Base-by-base conservation (phyloP, 1,140 invertebrate genomes). In the Lineus longissimus region DNA sequence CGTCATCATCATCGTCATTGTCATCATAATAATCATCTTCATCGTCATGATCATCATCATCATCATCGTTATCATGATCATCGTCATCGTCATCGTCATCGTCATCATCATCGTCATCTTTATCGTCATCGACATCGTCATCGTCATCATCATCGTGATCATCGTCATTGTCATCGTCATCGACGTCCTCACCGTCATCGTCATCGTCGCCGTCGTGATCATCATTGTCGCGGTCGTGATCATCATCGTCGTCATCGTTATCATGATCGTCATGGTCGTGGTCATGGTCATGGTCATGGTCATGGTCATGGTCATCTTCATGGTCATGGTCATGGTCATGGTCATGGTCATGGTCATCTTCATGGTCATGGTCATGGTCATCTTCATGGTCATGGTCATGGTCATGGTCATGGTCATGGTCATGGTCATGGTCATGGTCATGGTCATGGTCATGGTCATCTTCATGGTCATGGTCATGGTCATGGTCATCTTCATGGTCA, bases 31-130 rank as follows among this genome's bases (percentile, higher is more conserved):
- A 2, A 29, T 40, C n/a, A n/a, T n/a, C n/a, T n/a, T n/a, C n/a
- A n/a, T n/a, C n/a, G n/a, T n/a, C n/a, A n/a, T n/a, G n/a, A 15
- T 59, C 54, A 15, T 27, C 65, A 55, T 67, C 61, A 13, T 63
- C 59, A 55, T 63, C 40, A 63, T 17, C n/a, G n/a, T n/a, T n/a
- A 41, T 27, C 17, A 43, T 40, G 17, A 59, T 9, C 17, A 59
- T 40, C 1, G 36, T 31, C 36, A 58, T 15, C 2, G 36, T 22
- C 36, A 58, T 22, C 36, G 2, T 22, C 22, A 58, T 59, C 41
- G 60, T 45, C 47, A 59, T 30, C 41, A 64, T 30, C 47, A 64
- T 45, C 47, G 29, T 45, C 41, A 60, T 43, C 33, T 59, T 59
- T 36, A 64, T 0, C 2, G 36, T 27, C 36, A 62, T 1, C 1